phyloP scores from a whole-genome alignment of 2,113 vertebrate species.

The Rattus norvegicus region DNA sequence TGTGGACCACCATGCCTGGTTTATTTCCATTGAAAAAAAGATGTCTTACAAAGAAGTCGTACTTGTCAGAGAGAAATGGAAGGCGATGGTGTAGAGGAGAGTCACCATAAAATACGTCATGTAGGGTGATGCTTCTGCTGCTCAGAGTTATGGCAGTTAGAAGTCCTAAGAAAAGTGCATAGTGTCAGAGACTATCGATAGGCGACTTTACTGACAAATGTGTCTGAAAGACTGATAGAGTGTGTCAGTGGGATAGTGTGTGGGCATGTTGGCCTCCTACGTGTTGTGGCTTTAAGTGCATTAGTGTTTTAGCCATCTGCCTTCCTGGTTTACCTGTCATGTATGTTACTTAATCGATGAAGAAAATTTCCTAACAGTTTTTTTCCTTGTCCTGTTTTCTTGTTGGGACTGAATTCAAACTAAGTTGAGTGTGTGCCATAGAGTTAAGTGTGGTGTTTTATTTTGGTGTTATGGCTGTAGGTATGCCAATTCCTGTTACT shows the following conservation, averaged over 20 bases:
- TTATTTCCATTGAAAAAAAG: slow-evolving; percentile 53
- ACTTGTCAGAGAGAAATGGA: slow-evolving; percentile 44
- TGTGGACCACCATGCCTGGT: not conserved
- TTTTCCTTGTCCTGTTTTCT: slow-evolving; percentile 81
- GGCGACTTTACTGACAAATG: slow-evolving; percentile 46
- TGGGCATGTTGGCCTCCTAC: slow-evolving; percentile 77
- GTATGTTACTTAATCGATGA: slow-evolving; percentile 80
- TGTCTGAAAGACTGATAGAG: slow-evolving; percentile 65
- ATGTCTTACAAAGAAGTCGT: slow-evolving; percentile 47
- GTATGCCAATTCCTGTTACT: slow-evolving; percentile 68
- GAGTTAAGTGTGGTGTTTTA: slow-evolving; percentile 75
- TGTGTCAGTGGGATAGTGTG: slow-evolving; percentile 65
- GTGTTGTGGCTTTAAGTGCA: slow-evolving; percentile 76
- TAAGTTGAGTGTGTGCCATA: slow-evolving; percentile 72
- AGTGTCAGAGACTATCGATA: slow-evolving; percentile 63
- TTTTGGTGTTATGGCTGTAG: slow-evolving; percentile 74
- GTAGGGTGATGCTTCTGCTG: slow-evolving; percentile 22
- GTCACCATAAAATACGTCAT: slow-evolving; percentile 23
- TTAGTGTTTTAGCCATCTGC: slow-evolving; percentile 73
- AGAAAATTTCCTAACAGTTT: slow-evolving; percentile 77
- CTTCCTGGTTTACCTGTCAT: slow-evolving; percentile 79
- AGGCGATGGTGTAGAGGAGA: not conserved
- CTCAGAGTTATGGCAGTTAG: slow-evolving; percentile 31
- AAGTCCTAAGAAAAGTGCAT: slow-evolving; percentile 45
- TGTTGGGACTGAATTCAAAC: slow-evolving; percentile 82